Base-by-base conservation (phyloP, 2,113 vertebrate species). In the Tetraodon nigroviridis region DNA sequence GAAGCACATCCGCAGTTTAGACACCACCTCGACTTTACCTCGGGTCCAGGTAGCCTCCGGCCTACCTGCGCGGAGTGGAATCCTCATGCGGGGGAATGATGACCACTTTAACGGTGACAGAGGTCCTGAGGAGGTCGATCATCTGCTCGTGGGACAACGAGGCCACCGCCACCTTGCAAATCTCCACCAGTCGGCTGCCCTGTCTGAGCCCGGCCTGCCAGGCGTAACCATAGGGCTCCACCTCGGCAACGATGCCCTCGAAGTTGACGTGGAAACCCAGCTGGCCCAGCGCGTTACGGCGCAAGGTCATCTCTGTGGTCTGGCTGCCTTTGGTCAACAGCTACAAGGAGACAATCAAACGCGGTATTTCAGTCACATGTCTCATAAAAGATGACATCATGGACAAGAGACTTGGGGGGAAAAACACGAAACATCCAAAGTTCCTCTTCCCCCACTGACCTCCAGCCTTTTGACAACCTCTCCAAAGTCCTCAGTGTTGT, bases 201-300 rank as follows among this genome's bases (percentile, higher is more conserved):
- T 97, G 95, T 21, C 94, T 89, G 73, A 98, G 88, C 17, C 95
- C 95, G 0, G 95, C 95, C 89, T 98, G 95, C 94, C 94, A 98
- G 0, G 95, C 95, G 0, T 94, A 97, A 61, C 95, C 95, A 0
- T 98, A 98, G 21, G 94, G 94, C 83, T 98, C 95, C 49, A 98
- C 95, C 0, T 98, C 95, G 0, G 95, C 95, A 64, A 98, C 95
- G 0, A 98, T 97, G 78, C 95, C 95, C 87, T 98, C 95, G 0
- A 97, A 98, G 90, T 98, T 98, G 8, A 98, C 95, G 0, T 98
- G 95, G 83, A 98, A 98, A 52, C 95, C 95, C 48, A 98, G 93
- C 84, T 98, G 95, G 53, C 95, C 95, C 41, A 98, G 87, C 12
- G 94, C 94, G 0, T 98, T 98, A 57, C 95, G 90, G 15, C 95